Conservation (phyloP, 1,140 invertebrate genomes). For the Drosophila subpulchrella region DNA sequence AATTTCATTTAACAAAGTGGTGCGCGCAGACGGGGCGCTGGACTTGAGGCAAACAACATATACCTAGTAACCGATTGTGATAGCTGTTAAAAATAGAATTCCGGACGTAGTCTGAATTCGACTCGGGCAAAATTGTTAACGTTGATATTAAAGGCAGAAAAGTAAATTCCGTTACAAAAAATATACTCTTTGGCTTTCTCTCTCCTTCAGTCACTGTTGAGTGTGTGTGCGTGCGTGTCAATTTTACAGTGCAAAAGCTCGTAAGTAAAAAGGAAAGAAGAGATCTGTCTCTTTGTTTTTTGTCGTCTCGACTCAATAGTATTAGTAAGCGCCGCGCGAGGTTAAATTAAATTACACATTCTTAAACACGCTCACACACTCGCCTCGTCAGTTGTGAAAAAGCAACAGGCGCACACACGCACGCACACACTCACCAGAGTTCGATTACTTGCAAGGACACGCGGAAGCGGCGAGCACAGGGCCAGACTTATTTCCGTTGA, state of each 20-base stretch:
- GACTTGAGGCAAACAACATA: conserved; percentile 50
- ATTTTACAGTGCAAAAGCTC: conserved; percentile 58
- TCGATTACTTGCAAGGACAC: conserved; percentile 43
- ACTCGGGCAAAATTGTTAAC: conserved; percentile 63
- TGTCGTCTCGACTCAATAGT: conserved; percentile 3
- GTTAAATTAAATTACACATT: conserved; percentile 65
- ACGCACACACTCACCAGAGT: conserved; percentile 15
- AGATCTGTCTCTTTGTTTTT: conserved; percentile 24
- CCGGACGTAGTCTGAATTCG: conserved; percentile 57
- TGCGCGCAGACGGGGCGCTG: conserved; percentile 65
- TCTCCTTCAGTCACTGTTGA: conserved; percentile 36
- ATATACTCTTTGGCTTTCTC: conserved; percentile 45
- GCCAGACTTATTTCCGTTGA: conserved; percentile 53
- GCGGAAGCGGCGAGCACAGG: conserved; percentile 48
- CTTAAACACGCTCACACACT: conserved; percentile 33
- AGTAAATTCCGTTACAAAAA: conserved; percentile 44
- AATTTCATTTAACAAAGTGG: conserved; percentile 79
- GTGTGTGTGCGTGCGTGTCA: conserved; percentile 78
- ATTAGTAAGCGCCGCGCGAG: conserved; percentile 33
- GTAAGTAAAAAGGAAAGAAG: conserved; percentile 31
- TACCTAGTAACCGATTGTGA: conserved; percentile 75
- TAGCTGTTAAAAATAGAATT: conserved; percentile 76
- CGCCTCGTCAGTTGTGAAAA: conserved; percentile 19
- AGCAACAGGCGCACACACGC: conserved; percentile 36
- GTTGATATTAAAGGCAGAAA: conserved; percentile 55